Evolutionary conservation across 1,140 invertebrate species (phyloP).

Genomic region (Musca vetustissima): DNA sequence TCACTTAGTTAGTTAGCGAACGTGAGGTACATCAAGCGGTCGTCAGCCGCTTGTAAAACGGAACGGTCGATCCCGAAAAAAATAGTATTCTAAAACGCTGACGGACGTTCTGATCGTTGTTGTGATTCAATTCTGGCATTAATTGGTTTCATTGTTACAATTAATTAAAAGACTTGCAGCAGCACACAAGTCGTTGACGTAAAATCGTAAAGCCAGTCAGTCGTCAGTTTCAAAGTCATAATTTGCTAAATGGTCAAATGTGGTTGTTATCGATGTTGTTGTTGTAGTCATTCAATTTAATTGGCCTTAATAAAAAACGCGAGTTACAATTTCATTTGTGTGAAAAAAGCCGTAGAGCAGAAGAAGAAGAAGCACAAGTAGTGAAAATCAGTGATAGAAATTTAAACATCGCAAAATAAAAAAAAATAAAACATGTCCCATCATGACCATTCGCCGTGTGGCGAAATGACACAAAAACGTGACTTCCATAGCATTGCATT

Average conservation of each 20-base stretch:
- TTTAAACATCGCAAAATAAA: background rate
- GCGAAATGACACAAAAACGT: conserved; percentile 14
- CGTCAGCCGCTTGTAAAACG: background rate
- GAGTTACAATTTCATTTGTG: conserved; percentile 2
- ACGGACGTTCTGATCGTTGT: no score
- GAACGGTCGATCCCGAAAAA: background rate
- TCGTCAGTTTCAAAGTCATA: conserved; percentile 7
- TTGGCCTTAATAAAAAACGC: conserved; percentile 16
- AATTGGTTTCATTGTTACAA: conserved; percentile 13
- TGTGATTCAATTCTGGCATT: background rate
- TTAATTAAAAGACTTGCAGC: background rate
- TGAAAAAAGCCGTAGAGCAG: background rate
- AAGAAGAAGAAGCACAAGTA: background rate
- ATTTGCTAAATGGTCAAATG: background rate
- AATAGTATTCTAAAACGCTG: conserved; percentile 1
- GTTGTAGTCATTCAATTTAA: background rate
- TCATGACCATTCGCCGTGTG: background rate
- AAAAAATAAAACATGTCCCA: background rate
- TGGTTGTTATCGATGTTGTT: background rate
- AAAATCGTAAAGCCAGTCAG: no score
- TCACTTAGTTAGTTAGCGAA: background rate
- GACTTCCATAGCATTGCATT: conserved; percentile 33
- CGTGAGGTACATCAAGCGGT: background rate
- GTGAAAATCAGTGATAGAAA: no score
- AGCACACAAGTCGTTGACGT: no score